Percentiles rank a stretch among this genome's conserved stretches.
phyloP scores from a whole-genome alignment of 2,888 invertebrate genomes.

The Hoplodrina blanda region DNA sequence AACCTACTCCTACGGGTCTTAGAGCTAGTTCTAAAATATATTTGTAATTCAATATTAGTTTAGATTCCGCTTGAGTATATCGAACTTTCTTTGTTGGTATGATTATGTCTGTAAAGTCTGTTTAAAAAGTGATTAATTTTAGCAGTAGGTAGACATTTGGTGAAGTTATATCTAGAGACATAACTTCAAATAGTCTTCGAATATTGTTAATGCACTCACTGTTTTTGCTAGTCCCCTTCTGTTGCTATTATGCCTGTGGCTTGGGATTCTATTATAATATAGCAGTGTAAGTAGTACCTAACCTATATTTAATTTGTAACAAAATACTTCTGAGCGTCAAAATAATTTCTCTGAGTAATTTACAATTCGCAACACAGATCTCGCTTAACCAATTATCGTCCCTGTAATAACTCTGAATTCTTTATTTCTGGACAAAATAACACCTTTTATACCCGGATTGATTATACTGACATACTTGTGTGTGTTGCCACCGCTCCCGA shows the following conservation, averaged over 20 bases:
- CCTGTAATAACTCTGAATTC: constrained; percentile 47
- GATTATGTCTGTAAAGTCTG: not conserved
- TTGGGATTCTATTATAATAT: too few species aligned
- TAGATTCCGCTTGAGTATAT: not conserved
- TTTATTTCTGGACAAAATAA: constrained; percentile 21
- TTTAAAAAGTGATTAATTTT: constrained; percentile 1
- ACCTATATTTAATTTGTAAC: too few species aligned
- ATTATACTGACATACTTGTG: constrained; percentile 28
- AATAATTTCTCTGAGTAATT: constrained; percentile 13
- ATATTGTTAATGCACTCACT: not conserved
- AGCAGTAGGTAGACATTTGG: not conserved
- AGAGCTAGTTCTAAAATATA: not conserved
- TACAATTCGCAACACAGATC: constrained; percentile 11
- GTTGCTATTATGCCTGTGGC: too few species aligned
- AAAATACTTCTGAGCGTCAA: not conserved
- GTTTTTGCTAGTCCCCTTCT: too few species aligned
- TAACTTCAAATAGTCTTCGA: not conserved
- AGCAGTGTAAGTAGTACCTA: too few species aligned
- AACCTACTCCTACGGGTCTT: not conserved
- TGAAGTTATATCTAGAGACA: too few species aligned
- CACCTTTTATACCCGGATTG: constrained; percentile 23
- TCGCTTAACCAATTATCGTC: constrained; percentile 38
- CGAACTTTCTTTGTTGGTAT: not conserved
- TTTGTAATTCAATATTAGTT: not conserved
- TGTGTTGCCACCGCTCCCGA: constrained; percentile 2